Conservation (phyloP, 2,797 vertebrate genomes). For the Micromesistius poutassou region DNA sequence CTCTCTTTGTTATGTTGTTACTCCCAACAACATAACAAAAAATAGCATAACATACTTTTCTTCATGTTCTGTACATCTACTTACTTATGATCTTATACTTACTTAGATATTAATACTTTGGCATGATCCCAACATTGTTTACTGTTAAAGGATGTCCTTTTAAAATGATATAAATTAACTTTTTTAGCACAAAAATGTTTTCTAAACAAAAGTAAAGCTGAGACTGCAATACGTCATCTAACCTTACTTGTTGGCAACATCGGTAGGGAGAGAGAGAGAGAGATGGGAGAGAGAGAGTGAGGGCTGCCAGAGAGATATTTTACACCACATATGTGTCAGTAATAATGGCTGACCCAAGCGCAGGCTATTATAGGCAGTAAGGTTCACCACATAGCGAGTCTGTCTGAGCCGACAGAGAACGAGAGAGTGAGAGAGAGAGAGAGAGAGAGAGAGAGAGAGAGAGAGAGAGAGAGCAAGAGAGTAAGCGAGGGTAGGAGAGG, state of each 20-base stretch:
- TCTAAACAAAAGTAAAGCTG: conserved; percentile 7
- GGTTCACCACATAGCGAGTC: conserved; percentile 40
- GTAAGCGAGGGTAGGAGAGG: conserved; percentile 22
- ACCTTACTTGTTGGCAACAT: conserved; percentile 44
- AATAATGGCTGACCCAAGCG: conserved; percentile 66
- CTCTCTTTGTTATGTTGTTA: too few relatives aligned
- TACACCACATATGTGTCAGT: conserved; percentile 50
- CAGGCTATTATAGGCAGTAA: conserved; percentile 73
- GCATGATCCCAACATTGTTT: too few relatives aligned
- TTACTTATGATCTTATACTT: too few relatives aligned
- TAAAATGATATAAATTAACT: neutral
- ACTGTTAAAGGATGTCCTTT: neutral
- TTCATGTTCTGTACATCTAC: too few relatives aligned
- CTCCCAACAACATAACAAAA: too few relatives aligned
- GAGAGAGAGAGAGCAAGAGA: conserved; percentile 19
- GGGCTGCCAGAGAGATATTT: conserved; percentile 59
- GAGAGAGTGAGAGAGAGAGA: conserved; percentile 19
- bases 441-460: conserved; percentile 24
- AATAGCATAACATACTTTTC: too few relatives aligned
- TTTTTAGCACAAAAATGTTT: neutral
- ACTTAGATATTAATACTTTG: too few relatives aligned
- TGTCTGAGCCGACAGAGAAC: conserved; percentile 31
- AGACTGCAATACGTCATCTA: conserved; percentile 25
- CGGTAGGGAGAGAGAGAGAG: too few relatives aligned
- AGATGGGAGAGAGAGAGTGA: neutral